Evolutionary conservation across 2,113 vertebrate species (phyloP).

Genomic region (Euleptes europaea): DNA sequence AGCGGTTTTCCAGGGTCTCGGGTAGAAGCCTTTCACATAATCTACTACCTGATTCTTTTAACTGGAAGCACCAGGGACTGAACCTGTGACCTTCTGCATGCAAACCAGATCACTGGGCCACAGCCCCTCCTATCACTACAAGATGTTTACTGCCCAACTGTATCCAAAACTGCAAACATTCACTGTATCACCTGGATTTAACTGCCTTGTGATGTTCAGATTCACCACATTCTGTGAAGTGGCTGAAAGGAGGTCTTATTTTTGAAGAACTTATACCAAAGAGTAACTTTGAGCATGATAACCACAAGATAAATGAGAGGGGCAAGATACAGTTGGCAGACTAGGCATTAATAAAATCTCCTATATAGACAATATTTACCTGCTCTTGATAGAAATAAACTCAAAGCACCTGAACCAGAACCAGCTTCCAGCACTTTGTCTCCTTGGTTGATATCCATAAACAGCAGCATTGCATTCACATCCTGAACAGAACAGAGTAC

Average conservation of each 20-base stretch:
- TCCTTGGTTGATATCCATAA: constrained; percentile 87
- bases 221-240: too few relatives aligned
- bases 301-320: not conserved
- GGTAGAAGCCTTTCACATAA: too few relatives aligned
- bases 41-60: too few relatives aligned
- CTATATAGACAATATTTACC: constrained; percentile 71
- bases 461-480: constrained; percentile 71
- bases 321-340: not conserved
- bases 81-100: too few relatives aligned
- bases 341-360: not conserved
- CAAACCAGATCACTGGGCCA: too few relatives aligned
- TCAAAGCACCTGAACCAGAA: constrained; percentile 88
- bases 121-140: not conserved
- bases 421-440: constrained; percentile 88
- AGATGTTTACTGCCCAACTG: not conserved
- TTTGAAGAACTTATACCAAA: not conserved
- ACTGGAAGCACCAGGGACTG: too few relatives aligned
- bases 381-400: constrained; percentile 90
- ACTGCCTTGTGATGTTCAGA: not conserved
- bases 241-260: not conserved
- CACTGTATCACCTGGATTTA: not conserved
- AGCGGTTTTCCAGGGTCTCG: too few relatives aligned
- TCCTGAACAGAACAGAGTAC: constrained; percentile 74
- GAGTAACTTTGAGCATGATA: not conserved
- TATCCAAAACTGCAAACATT: not conserved